Conservation (phyloP, 2,113 vertebrate species). For the Ammodytes marinus region DNA sequence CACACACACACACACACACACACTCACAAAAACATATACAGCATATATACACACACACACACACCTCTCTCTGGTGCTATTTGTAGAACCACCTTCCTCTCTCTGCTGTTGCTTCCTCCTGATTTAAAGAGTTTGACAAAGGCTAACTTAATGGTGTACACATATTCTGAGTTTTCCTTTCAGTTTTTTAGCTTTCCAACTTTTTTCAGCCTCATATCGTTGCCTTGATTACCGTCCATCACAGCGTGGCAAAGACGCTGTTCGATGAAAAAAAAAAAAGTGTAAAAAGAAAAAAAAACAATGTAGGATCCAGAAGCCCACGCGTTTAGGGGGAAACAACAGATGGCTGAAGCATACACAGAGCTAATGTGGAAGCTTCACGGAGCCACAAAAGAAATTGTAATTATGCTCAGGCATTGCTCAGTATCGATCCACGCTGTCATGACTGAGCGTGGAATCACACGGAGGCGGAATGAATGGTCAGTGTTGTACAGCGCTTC, state of each 20-base stretch:
- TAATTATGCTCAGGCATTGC: constrained; percentile 43
- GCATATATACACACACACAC: too few species aligned
- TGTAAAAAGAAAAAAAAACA: not conserved
- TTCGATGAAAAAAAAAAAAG: not conserved
- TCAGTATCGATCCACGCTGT: constrained; percentile 54
- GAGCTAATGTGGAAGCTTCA: constrained; percentile 21
- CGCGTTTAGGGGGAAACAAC: not conserved
- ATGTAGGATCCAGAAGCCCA: constrained; percentile 8
- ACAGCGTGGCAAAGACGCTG: not conserved
- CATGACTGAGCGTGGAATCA: constrained; percentile 12
- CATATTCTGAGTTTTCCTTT: constrained; percentile 1
- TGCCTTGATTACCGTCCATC: constrained; percentile 4
- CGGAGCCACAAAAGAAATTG: constrained; percentile 6
- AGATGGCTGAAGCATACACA: constrained; percentile 20
- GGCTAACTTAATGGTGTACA: not conserved
- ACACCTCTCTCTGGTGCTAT: not conserved
- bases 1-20: too few species aligned
- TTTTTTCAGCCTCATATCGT: not conserved
- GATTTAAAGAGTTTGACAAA: not conserved
- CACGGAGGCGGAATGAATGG: constrained; percentile 32
- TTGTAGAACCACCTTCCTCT: not conserved
- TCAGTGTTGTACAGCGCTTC: not conserved
- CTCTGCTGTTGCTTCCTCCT: not conserved
- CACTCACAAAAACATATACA: too few species aligned
- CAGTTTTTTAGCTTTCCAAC: not conserved